A percentile compares a stretch with the other conserved stretches of the same genome.
phyloP scores from a whole-genome alignment of 2,888 invertebrate genomes.

The Drosophila neutralis region DNA sequence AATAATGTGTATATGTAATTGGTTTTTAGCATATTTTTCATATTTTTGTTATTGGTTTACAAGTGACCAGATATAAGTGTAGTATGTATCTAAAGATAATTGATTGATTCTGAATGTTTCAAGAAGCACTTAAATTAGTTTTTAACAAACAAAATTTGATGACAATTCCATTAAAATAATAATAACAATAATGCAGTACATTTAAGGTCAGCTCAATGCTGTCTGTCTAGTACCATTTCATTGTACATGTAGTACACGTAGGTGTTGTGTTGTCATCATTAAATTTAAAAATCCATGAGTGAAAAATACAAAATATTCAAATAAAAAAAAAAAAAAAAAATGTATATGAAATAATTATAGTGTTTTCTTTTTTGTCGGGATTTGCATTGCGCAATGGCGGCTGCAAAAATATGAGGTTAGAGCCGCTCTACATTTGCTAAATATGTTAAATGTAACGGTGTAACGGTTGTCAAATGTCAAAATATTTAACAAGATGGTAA shows the following conservation, averaged over 20 bases:
- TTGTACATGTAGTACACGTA: slow-evolving; percentile 8
- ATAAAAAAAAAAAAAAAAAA: slow-evolving; percentile 2
- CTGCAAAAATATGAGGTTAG: slow-evolving; percentile 28
- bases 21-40: slow-evolving; percentile 41
- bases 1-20: slow-evolving; percentile 46
- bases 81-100: slow-evolving; percentile 31
- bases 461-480: slow-evolving; percentile 5
- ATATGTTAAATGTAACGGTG: slow-evolving; percentile 27
- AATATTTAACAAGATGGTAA: slow-evolving; percentile 14
- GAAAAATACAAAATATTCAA: neutral
- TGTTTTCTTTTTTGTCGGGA: slow-evolving; percentile 22
- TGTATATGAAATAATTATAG: too few species aligned
- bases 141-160: slow-evolving; percentile 17
- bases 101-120: slow-evolving; percentile 47
- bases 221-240: slow-evolving; percentile 36
- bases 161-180: slow-evolving; percentile 19
- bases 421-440: slow-evolving; percentile 20
- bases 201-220: slow-evolving; percentile 28
- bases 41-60: slow-evolving; percentile 79
- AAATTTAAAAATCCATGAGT: slow-evolving; percentile 4
- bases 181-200: slow-evolving; percentile 57
- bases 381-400: slow-evolving; percentile 23
- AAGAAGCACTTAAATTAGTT: slow-evolving; percentile 36
- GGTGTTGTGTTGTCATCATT: slow-evolving; percentile 20
- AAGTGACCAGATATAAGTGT: slow-evolving; percentile 82